phyloP scores from a whole-genome alignment of 2,888 invertebrate genomes.

The Heliconius charithonia region DNA sequence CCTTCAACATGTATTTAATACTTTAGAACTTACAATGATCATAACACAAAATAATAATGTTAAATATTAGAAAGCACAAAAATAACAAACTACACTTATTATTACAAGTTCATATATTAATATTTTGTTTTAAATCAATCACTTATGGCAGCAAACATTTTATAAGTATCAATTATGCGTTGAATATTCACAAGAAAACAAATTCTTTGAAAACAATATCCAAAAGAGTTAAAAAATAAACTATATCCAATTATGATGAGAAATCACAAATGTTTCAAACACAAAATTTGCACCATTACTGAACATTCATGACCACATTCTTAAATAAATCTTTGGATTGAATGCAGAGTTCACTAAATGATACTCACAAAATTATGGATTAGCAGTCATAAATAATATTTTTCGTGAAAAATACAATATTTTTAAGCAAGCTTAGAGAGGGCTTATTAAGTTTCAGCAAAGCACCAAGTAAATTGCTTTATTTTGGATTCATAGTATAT shows the following conservation, averaged over 20 bases:
- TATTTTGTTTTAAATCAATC: conserved; percentile 56
- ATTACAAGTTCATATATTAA: conserved; percentile 40
- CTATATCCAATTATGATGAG: conserved; percentile 2
- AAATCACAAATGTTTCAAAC: conserved; percentile 7
- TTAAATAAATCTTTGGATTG: conserved; percentile 44
- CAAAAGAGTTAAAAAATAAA: conserved; percentile 1
- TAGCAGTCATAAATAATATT: conserved; percentile 30
- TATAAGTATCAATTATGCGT: conserved; percentile 36
- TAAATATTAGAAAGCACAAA: conserved; percentile 44
- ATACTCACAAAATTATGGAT: conserved; percentile 23
- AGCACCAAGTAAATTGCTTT: conserved; percentile 49
- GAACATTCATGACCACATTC: conserved; percentile 36
- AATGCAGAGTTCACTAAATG: conserved; percentile 21
- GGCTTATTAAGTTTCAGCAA: conserved; percentile 44
- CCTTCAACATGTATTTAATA: conserved; percentile 33
- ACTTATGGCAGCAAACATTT: conserved; percentile 73
- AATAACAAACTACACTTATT: conserved; percentile 44
- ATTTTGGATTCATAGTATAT: conserved; percentile 30
- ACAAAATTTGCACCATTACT: conserved; percentile 31
- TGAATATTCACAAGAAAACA: conserved; percentile 28
- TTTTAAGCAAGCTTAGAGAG: conserved; percentile 33
- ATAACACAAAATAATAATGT: conserved; percentile 49
- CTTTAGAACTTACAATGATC: conserved; percentile 44
- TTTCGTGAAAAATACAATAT: conserved; percentile 32
- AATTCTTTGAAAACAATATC: conserved; percentile 1